Base-by-base conservation (phyloP, 2,888 invertebrate species). In the Troglohyphantes excavatus region DNA sequence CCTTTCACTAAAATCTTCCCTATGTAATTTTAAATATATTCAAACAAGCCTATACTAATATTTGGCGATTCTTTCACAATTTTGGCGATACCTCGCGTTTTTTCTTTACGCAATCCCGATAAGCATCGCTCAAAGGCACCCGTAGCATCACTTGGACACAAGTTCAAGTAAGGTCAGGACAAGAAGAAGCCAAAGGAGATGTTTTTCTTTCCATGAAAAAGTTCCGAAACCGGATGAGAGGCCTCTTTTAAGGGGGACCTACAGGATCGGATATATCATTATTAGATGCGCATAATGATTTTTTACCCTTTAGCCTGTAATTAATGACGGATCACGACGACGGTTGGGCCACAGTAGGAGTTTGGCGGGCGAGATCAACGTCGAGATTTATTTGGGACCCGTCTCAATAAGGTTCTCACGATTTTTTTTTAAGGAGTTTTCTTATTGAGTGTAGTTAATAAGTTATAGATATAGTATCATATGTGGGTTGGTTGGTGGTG, bases 101-200 rank as follows among this genome's bases (percentile, higher is more conserved):
- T 13, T 11, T 39, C 39, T 39, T 39, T 17, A 13, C 9, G 39
- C 39, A 39, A 39, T 39, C 39, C 39, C 39, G 39, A n/a, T 53
- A n/a, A n/a, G 75, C 33, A 75, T 61, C 59, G 75, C 75, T 75
- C 29, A 46, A 29, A 75, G 75, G 29, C 29, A 75, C 59, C 46
- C 75, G 75, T 61, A 75, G 75, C 59, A 61, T 33, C 75, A 29
- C 59, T 61, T 75, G 75, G 75, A 61, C 61, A 59, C 21, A 61
- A 75, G 75, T 65, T 63, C 78, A 78, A n/a, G 63, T 17, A 43
- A 78, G 78, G 78, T 78, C 78, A 65, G 7, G n/a, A 33, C 75
- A 59, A 75, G 59, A 19, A 68, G 65, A 75, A 75, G 75, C 61
- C 75, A 75, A 21, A 61, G 26, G 21, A 46, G 26, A 13, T 33